Base-by-base conservation (phyloP, 2,797 vertebrate species). In the Girardinus metallicus region DNA sequence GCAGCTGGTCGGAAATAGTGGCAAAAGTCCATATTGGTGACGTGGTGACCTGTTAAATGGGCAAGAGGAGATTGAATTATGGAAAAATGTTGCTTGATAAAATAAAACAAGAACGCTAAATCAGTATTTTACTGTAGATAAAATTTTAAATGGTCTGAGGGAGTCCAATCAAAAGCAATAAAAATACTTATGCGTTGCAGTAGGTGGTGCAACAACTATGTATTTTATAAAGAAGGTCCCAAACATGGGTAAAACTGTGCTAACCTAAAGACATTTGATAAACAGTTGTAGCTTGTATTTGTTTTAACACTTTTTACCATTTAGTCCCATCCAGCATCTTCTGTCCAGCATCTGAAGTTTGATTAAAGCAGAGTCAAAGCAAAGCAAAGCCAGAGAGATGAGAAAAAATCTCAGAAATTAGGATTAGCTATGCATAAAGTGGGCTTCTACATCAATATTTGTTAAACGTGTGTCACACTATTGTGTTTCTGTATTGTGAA, bases 1-100 rank as follows among this genome's bases (percentile, higher is more conserved):
- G 83, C 81, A 83, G 81, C 83, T 91, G 87, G 87, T 77, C 72
- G 68, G 44, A 73, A 85, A 88, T 78, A 49, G 81, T 74, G 66
- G 82, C 75, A 78, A 46, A 79, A 70, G 55, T 84, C 74, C 82
- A 41, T 55, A 21, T 81, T 77, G 70, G 62, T 75, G 64, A 77
- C 76, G n/a, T 77, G 47, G 34, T 44, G 51, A 43, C 55, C n/a
- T 71, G 76, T 43, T 72, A 55, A 57, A 31, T 77, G n/a, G 51
- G 26, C 39, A 49, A 73, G 39, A 64, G 18, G 49, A 82, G 75
- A 53, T 73, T 6, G 70, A 41, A 41, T 62, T 43, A 29, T 43
- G 72, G 66, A 84, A 73, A 26, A 60, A 70, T 51, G 31, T 78
- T 68, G 72, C 64, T 18, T 39, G 64, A 39, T 39, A 23, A 64